Evolutionary conservation across 2,797 vertebrate genomes (phyloP), one percentile per base, ranked within the genome.

Genomic region (Luscinia megarhynchos): DNA sequence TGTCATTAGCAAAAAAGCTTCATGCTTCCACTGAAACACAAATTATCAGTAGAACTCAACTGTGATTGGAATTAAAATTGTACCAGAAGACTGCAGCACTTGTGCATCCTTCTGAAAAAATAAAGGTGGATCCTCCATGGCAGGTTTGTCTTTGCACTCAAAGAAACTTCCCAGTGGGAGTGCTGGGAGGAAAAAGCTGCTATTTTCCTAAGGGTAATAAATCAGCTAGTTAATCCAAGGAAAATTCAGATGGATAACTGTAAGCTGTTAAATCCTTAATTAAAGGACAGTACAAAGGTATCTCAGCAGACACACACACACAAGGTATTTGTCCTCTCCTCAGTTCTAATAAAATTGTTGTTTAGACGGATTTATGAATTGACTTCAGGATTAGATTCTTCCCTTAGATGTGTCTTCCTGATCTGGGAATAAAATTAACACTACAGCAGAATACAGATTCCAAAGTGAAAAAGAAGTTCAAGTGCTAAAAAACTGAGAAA

Each of bases 341-440:
- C 46, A 55, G 79, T 95, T 97, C 93, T 94, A 97, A 97, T 95
- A 94, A 97, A 95, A 91, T 45, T 95, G 81, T 78, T 96, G 93
- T 96, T 97, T 95, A 61, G 53, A 91, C 4, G 43, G 95, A 94
- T 97, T 94, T 97, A 96, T 94, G 95, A 96, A 97, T 79, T 95
- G 91, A 94, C 86, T 97, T 76, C 63, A 93, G 84, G 85, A 93
- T 96, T 96, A 97, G 51, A 67, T 59, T 26, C 41, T 95, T 92
- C 87, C 59, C 69, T 95, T 95, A 95, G 53, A 90, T 87, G 20
- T 43, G 78, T 46, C 63, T 89, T 79, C 64, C 21, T 84, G 82
- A 90, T 80, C 80, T 89, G 92, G 84, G 95, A 97, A 59, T 46
- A 43, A 95, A 91, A 84, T 21, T 41, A 90, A 58, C 36, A 4